Percentiles rank a stretch among this genome's conserved stretches.
Evolutionary conservation across 2,888 invertebrate species (phyloP).

Genomic region (Griposia aprilina): DNA sequence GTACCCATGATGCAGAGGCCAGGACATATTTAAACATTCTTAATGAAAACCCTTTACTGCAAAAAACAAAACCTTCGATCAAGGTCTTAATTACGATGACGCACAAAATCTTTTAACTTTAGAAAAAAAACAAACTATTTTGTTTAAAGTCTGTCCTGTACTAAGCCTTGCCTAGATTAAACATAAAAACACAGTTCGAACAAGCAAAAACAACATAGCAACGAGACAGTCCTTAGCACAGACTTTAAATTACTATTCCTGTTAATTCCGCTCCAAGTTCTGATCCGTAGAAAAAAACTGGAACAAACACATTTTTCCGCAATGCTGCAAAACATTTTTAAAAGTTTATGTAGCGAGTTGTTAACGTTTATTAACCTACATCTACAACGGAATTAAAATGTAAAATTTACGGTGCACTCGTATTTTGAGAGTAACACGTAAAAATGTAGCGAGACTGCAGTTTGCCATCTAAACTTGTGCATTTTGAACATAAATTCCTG

Average conservation of each 20-base stretch:
- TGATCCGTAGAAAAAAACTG: conserved; percentile 43
- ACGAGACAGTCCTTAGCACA: conserved; percentile 19
- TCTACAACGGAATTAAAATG: conserved; percentile 56
- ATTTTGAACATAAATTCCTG: conserved; percentile 68
- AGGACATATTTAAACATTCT: not conserved
- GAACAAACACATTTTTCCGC: conserved; percentile 44
- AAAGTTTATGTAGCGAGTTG: conserved; percentile 30
- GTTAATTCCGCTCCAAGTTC: conserved; percentile 51
- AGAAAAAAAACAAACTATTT: not conserved
- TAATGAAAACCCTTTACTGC: not conserved
- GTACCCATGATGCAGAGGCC: not conserved
- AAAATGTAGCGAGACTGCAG: conserved; percentile 61
- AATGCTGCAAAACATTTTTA: conserved; percentile 42
- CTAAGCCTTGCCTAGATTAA: conserved; percentile 18
- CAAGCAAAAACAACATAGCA: conserved; percentile 29
- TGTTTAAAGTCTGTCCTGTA: not conserved
- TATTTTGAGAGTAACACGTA: conserved; percentile 43
- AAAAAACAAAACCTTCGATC: too few species aligned
- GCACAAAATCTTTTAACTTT: not conserved
- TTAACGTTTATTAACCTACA: conserved; percentile 31
- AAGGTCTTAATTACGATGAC: not conserved
- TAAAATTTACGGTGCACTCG: conserved; percentile 47
- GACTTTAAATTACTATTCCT: conserved; percentile 51
- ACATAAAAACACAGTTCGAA: conserved; percentile 14
- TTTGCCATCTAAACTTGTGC: conserved; percentile 65